These are phyloP conservation scores for Centropyge bicolor DNA, from an alignment of 2,797 vertebrate species.

Conservation along the genomic window DNA sequence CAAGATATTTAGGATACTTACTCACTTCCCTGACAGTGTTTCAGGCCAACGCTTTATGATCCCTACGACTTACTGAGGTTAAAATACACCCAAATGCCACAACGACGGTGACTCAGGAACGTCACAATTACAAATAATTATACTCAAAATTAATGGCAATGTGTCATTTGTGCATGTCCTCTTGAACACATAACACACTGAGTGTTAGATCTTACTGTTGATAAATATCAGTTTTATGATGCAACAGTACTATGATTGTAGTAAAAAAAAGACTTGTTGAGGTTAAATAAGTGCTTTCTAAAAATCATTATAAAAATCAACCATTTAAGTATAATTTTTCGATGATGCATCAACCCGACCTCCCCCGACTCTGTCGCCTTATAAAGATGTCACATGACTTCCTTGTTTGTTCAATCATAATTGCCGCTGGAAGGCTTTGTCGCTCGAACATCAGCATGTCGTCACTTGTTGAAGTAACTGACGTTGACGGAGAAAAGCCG, in stretches of 20 bases:
- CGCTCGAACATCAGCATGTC: neutral
- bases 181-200: too few relatives aligned
- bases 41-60: slow-evolving; percentile 3
- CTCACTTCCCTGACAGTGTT: neutral
- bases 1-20: slow-evolving; percentile 27
- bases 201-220: too few relatives aligned
- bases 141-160: neutral
- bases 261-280: too few relatives aligned
- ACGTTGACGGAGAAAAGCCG: neutral
- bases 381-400: neutral
- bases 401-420: neutral
- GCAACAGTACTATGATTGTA: neutral
- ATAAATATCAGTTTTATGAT: neutral
- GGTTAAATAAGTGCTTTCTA: neutral
- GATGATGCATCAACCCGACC: neutral
- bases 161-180: neutral
- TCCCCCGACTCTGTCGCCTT: too few relatives aligned
- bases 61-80: slow-evolving; percentile 1
- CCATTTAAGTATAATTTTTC: neutral
- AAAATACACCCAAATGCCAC: neutral
- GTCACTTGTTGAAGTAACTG: neutral
- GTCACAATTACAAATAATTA: neutral
- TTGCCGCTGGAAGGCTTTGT: neutral
- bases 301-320: too few relatives aligned
- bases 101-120: neutral